Evolutionary conservation across 2,888 invertebrate genomes (phyloP), one percentile per base, ranked within the genome.

Genomic region (Pedicia rivosa): DNA sequence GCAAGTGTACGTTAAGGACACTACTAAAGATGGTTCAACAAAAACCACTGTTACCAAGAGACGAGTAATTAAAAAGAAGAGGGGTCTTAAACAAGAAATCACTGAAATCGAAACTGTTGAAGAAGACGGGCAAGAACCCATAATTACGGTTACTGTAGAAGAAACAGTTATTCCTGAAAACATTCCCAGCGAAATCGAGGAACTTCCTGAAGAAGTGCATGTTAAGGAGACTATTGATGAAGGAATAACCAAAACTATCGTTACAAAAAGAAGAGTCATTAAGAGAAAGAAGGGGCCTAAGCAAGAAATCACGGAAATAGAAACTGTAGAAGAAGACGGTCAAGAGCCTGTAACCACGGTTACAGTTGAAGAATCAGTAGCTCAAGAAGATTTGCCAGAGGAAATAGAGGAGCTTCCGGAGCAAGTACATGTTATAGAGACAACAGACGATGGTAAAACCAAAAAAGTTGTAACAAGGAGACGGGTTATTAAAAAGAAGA

Each of bases 381-480:
- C 55, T 27, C 17, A 27, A 8, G 41, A 40, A 25, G 40, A 40
- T 14, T 29, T 35, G 9, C 42, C 42, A 1, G 37, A 41, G 28
- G 30, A 39, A 30, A 4, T 15, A 12, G 14, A 30, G 8, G 20
- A 20, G 8, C 20, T 20, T 16, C 58, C 58, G 0, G 58, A 58
- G 44, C 55, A 57, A 46, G 54, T 50, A 36, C 29, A 51, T 22
- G 46, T 50, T 16, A 27, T 42, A 14, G 43, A 43, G 35, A 35
- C 64, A 3, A 62, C 64, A 0, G 44, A 47, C 17, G 53, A 54
- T 37, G 57, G 54, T 15, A 51, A 48, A 33, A 57, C 61, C 1
- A 56, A 52, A 39, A 51, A 46, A 33, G 50, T 48, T 34, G 43
- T 42, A 9, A 46, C 45, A 5, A 47, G 47, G 10, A 47, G 46